These are phyloP conservation scores for Sebastes jordani DNA, from an alignment of 2,797 vertebrate species.

Conservation along the genomic window DNA sequence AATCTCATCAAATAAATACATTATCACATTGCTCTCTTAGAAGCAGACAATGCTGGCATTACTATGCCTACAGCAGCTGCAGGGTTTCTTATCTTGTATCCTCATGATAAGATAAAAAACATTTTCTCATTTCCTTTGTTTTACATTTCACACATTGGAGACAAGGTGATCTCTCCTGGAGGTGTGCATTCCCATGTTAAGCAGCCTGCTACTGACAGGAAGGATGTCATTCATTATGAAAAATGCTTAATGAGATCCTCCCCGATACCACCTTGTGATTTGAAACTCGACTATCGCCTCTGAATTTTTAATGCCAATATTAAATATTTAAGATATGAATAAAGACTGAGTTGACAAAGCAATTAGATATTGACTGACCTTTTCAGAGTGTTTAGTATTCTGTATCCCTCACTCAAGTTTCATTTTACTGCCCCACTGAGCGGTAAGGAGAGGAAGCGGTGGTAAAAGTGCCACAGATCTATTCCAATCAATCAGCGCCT, in stretches of 20 bases:
- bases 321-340: slow-evolving; percentile 76
- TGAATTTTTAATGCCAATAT: slow-evolving; percentile 66
- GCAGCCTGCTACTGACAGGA: slow-evolving; percentile 56
- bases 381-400: slow-evolving; percentile 70
- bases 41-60: slow-evolving; percentile 39
- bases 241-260: slow-evolving; percentile 68
- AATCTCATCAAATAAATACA: slow-evolving; percentile 61
- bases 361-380: slow-evolving; percentile 78
- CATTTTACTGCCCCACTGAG: slow-evolving; percentile 37
- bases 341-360: slow-evolving; percentile 76
- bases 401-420: slow-evolving; percentile 45
- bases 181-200: slow-evolving; percentile 65
- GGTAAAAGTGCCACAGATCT: slow-evolving; percentile 35
- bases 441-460: slow-evolving; percentile 23
- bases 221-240: slow-evolving; percentile 72
- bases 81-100: slow-evolving; percentile 56
- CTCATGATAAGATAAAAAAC: slow-evolving; percentile 57
- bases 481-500: slow-evolving; percentile 48
- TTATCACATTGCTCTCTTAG: slow-evolving; percentile 46
- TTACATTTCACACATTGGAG: slow-evolving; percentile 63
- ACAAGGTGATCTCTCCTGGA: slow-evolving; percentile 51
- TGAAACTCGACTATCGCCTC: slow-evolving; percentile 36
- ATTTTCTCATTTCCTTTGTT: slow-evolving; percentile 70
- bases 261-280: slow-evolving; percentile 38
- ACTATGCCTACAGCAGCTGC: slow-evolving; percentile 33